These are phyloP conservation scores for Achatina immaculata DNA, from an alignment of 1,140 invertebrate genomes.

Conservation along the genomic window DNA sequence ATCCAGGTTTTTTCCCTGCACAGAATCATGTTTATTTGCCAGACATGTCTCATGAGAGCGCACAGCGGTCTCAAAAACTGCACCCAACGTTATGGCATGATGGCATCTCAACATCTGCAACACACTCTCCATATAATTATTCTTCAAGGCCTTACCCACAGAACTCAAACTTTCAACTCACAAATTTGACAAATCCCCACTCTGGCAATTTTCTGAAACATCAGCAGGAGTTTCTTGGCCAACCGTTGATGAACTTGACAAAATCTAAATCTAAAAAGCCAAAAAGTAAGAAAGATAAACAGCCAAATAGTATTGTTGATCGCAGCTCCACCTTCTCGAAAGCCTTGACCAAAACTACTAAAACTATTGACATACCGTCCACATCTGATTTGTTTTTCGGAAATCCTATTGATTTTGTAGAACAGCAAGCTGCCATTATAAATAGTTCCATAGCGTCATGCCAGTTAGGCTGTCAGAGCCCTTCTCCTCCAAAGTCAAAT, in stretches of 20 bases:
- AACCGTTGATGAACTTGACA: background rate
- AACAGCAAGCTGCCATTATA: slow-evolving; percentile 32
- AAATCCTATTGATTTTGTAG: slow-evolving; percentile 38
- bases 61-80: background rate
- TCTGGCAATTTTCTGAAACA: slow-evolving; percentile 14
- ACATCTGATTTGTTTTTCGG: slow-evolving; percentile 30
- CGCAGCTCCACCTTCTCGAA: slow-evolving; percentile 1
- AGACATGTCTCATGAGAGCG: background rate
- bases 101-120: background rate
- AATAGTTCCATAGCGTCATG: slow-evolving; percentile 38
- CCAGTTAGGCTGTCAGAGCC: background rate
- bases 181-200: background rate
- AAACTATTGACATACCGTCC: slow-evolving; percentile 7
- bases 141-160: background rate
- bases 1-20: background rate
- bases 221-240: background rate
- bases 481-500: background rate
- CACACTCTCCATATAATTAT: background rate
- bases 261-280: slow-evolving; percentile 26
- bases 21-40: background rate
- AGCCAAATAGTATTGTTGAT: slow-evolving; percentile 12
- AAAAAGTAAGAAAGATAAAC: slow-evolving; percentile 32
- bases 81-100: background rate
- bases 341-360: background rate
- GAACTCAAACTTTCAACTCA: background rate